These are phyloP conservation scores for Danio choprae DNA, from an alignment of 2,797 vertebrate genomes.

Conservation along the genomic window DNA sequence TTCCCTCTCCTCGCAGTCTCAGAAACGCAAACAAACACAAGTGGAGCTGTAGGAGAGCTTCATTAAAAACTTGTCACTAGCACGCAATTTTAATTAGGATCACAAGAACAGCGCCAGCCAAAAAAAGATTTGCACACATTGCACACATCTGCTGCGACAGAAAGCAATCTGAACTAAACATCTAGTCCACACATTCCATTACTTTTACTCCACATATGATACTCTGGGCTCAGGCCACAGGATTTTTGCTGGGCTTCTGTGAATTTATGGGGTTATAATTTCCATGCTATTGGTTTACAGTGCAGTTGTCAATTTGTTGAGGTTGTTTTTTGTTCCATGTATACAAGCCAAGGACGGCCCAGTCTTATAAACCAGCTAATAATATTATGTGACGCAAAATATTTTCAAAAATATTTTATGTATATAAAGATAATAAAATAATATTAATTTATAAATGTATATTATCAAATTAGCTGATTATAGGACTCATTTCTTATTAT, in stretches of 20 bases:
- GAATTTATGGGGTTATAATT: not conserved
- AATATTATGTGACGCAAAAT: not conserved
- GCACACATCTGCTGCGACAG: constrained; percentile 23
- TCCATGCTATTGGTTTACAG: not conserved
- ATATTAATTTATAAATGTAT: no score
- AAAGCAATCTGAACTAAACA: not conserved
- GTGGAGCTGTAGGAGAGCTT: not conserved
- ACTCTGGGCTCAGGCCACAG: not conserved
- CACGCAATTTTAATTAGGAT: constrained; percentile 35
- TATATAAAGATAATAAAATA: no score
- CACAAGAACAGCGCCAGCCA: not conserved
- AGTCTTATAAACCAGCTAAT: not conserved
- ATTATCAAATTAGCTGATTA: no score
- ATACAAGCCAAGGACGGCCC: constrained; percentile 3
- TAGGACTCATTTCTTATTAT: no score
- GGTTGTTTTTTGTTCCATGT: not conserved
- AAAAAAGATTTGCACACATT: not conserved
- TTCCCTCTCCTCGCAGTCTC: not conserved
- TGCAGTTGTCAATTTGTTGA: constrained; percentile 10
- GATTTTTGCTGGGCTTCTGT: constrained; percentile 5
- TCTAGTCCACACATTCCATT: constrained; percentile 1
- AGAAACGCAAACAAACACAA: constrained; percentile 31
- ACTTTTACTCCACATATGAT: not conserved
- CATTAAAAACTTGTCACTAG: constrained; percentile 32
- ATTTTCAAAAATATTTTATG: no score